Conservation (phyloP, 1,140 invertebrate genomes). For the Octopus sinensis region DNA sequence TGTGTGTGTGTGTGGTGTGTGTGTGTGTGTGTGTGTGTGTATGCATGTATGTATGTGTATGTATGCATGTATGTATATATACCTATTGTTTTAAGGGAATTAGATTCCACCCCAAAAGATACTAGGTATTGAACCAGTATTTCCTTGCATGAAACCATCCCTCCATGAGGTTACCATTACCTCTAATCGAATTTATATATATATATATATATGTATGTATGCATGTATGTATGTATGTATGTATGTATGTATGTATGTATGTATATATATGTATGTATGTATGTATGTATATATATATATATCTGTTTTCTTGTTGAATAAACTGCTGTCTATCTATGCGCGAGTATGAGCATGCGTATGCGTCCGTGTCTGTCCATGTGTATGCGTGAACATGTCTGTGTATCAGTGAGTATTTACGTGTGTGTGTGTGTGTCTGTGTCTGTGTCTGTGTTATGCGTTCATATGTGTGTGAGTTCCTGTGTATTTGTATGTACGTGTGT, state of each 20-base stretch:
- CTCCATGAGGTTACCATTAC: too few species aligned
- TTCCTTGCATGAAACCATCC: too few species aligned
- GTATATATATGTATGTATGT: background rate
- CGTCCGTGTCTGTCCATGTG: background rate
- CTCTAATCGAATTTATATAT: background rate
- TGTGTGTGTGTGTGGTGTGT: too few species aligned
- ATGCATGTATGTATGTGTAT: background rate
- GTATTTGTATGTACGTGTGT: too few species aligned
- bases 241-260: background rate
- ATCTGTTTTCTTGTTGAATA: background rate
- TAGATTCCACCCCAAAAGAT: too few species aligned
- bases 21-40: background rate
- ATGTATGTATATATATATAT: background rate
- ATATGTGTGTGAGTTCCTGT: too few species aligned
- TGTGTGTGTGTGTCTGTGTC: too few species aligned
- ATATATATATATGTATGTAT: background rate
- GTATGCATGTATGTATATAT: background rate
- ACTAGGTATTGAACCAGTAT: too few species aligned
- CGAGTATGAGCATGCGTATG: background rate
- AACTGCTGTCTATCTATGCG: background rate
- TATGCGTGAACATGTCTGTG: background rate
- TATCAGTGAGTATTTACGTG: background rate
- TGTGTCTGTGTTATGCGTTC: too few species aligned
- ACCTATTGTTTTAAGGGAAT: too few species aligned
- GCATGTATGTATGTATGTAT: background rate